Base-by-base conservation (phyloP, 2,797 vertebrate genomes). In the Thunnus albacares region DNA sequence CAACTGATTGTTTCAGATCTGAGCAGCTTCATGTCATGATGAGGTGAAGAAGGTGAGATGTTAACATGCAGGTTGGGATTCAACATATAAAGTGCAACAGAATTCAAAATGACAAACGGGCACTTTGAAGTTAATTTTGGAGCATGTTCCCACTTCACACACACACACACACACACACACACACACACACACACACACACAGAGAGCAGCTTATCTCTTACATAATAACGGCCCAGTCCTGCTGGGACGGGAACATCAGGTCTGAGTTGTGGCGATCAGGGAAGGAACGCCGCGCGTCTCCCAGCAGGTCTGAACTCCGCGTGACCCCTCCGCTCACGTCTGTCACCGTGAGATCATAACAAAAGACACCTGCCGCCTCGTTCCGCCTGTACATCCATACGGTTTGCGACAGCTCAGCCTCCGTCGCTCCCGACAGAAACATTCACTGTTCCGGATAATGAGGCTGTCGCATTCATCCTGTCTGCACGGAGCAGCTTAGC, bases 151-250 rank as follows among this genome's bases (percentile, higher is more conserved):
- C 22, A 22, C 64, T 43, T 35, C 11, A 15, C 71, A 20, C 58
- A 33, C 61, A 52, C 76, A 62, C 62, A 41, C 62, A 33, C 61
- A 53, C 56, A 68, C 58, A 49, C 64, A 68, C 76, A 61, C 75
- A 55, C 45, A 28, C 47, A 28, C 38, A 65, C 53, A 51, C 53
- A 52, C 66, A 55, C 47, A n/a, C 38, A 28, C 70, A 38, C 59
- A 55, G 57, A n/a, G n/a, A 28, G 75, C 66, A 77, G 85, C 80
- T 88, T 85, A 88, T 86, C 74, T 82, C 71, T 87, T 87, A 75
- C 47, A 67, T 85, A 87, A 85, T n/a, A 63, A 28, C 1, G 69
- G 3, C 57, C 70, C 47, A 0, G 77, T 60, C 61, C 75, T 79
- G 64, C 63, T 22, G 68, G 70, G 73, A 66, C 4, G 0, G 70